Percentiles rank a stretch among this genome's conserved stretches.
Conservation (phyloP, 2,888 invertebrate genomes). For the Netelia inedita region DNA sequence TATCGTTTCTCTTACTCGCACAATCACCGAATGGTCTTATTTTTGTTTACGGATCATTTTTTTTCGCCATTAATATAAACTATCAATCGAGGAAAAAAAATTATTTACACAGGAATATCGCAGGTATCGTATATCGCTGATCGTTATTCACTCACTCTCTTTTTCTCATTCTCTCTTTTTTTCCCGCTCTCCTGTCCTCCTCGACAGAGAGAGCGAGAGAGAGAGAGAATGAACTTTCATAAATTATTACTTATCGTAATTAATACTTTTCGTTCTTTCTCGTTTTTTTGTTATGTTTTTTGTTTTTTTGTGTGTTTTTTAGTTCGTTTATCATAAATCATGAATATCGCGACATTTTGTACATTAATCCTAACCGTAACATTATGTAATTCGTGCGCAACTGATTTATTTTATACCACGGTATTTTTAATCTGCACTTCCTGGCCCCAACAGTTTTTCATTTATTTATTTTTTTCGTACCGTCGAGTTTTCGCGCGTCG, state of each 20-base stretch:
- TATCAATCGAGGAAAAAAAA: constrained; percentile 47
- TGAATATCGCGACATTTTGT: constrained; percentile 61
- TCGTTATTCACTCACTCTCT: constrained; percentile 33
- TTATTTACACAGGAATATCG: constrained; percentile 70
- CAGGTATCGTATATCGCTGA: constrained; percentile 34
- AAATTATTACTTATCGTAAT: constrained; percentile 37
- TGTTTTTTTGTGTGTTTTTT: not conserved
- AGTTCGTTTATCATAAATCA: constrained; percentile 37
- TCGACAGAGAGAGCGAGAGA: too few relatives aligned
- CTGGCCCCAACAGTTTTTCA: not conserved
- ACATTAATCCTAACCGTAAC: constrained; percentile 61
- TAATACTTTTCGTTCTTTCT: constrained; percentile 1
- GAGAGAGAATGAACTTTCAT: not conserved
- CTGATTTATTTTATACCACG: constrained; percentile 14
- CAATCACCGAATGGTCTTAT: too few relatives aligned
- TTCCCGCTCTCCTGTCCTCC: not conserved
- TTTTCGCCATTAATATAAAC: constrained; percentile 40
- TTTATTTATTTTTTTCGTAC: too few relatives aligned
- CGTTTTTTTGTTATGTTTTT: not conserved
- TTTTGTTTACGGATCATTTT: too few relatives aligned
- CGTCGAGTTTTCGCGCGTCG: too few relatives aligned
- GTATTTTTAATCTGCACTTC: constrained; percentile 27
- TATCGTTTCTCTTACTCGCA: too few relatives aligned
- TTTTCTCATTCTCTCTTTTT: constrained; percentile 18
- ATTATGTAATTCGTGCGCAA: constrained; percentile 46